A percentile compares a stretch with the other conserved stretches of the same genome.
phyloP scores from a whole-genome alignment of 2,888 invertebrate species.

The Cremastinae sp. region DNA sequence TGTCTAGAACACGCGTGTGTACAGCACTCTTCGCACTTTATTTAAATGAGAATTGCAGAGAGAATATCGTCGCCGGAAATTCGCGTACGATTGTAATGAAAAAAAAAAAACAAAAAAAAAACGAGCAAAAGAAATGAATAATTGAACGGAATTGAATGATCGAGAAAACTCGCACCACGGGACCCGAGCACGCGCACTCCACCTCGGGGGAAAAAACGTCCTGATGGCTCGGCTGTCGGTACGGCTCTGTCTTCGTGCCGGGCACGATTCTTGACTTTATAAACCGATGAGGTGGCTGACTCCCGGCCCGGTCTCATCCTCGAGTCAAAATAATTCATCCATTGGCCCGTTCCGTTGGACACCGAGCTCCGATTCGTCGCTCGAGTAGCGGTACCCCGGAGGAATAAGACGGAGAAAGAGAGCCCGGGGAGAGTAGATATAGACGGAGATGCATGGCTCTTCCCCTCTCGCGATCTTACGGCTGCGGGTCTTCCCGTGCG shows the following conservation, averaged over 20 bases:
- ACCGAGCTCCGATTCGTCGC: conserved; percentile 65
- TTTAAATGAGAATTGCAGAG: conserved; percentile 5
- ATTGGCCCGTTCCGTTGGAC: conserved; percentile 73
- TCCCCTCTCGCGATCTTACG: conserved; percentile 21
- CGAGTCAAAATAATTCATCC: conserved; percentile 64
- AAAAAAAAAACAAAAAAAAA: conserved; percentile 19
- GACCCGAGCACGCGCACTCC: conserved; percentile 70
- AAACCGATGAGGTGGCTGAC: conserved; percentile 73
- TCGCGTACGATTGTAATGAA: neutral
- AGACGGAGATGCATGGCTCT: too few relatives aligned
- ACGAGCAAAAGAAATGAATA: conserved; percentile 12
- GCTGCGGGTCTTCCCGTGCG: too few relatives aligned
- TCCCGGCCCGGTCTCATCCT: conserved; percentile 66
- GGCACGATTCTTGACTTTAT: conserved; percentile 78
- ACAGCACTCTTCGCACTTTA: conserved; percentile 41
- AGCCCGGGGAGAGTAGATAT: too few relatives aligned
- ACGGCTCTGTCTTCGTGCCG: conserved; percentile 79
- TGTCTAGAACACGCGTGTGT: conserved; percentile 51
- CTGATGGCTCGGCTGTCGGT: conserved; percentile 79
- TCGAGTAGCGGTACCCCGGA: conserved; percentile 63
- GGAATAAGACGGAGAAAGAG: too few relatives aligned
- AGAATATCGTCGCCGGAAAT: conserved; percentile 11
- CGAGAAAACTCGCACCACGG: conserved; percentile 58
- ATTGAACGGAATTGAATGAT: too few relatives aligned
- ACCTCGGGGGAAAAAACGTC: conserved; percentile 66